phyloP scores from a whole-genome alignment of 2,797 vertebrate genomes.

The Australoheros facetus region DNA sequence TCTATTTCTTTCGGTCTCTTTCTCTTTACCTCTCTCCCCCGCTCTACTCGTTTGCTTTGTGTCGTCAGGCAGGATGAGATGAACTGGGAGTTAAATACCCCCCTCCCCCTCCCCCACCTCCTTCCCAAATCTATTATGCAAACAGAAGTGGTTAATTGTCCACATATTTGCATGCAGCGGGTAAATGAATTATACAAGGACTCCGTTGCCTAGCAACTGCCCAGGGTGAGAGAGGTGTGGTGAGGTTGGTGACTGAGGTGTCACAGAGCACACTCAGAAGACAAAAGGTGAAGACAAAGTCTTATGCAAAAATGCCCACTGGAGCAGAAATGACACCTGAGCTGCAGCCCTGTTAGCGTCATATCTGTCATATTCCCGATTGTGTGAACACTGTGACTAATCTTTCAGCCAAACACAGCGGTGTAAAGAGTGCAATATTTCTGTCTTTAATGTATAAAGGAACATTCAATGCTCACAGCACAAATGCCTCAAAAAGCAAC shows the following conservation, averaged over 20 bases:
- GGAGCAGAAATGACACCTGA: neutral
- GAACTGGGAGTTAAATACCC: conserved; percentile 67
- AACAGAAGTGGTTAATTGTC: conserved; percentile 87
- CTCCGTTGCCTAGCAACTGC: conserved; percentile 80
- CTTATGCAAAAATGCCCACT: neutral
- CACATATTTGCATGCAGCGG: conserved; percentile 84
- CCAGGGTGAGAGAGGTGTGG: conserved; percentile 28
- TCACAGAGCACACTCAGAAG: conserved; percentile 30
- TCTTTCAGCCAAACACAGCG: neutral
- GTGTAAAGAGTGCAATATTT: neutral
- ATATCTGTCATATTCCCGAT: neutral
- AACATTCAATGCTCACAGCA: neutral
- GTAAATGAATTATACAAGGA: conserved; percentile 81
- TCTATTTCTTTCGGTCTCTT: conserved; percentile 1
- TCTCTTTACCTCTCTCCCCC: conserved; percentile 15
- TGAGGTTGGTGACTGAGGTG: conserved; percentile 39
- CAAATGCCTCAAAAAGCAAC: neutral
- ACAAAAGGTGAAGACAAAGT: conserved; percentile 39
- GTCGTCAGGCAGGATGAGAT: conserved; percentile 67
- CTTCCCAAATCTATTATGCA: conserved; percentile 81
- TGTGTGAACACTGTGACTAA: neutral
- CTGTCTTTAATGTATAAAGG: neutral
- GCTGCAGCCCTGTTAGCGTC: neutral
- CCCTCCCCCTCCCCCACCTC: conserved; percentile 25
- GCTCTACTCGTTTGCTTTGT: conserved; percentile 54